Conservation (phyloP, 2,888 invertebrate species). For the Dioctria rufipes region DNA sequence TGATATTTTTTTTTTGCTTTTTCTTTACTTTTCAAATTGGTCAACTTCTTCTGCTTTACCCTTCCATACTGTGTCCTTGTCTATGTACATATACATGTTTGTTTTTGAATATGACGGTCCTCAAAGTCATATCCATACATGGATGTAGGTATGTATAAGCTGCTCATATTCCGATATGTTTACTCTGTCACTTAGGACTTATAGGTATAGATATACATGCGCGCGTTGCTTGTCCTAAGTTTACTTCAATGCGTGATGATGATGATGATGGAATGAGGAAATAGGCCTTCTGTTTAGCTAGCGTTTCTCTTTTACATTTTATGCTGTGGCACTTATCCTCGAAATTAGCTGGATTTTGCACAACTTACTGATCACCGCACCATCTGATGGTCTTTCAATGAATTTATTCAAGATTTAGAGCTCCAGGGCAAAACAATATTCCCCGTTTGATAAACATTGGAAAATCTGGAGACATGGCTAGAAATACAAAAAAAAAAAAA, state of each 20-base stretch:
- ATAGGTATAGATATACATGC: not conserved
- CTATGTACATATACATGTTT: not conserved
- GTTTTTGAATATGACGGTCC: not conserved
- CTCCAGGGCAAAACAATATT: not conserved
- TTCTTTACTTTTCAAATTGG: not conserved
- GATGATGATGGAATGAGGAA: not conserved
- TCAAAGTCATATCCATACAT: not conserved
- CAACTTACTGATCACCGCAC: not conserved
- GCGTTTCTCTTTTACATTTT: not conserved
- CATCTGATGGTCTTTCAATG: not conserved
- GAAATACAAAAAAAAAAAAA: not conserved
- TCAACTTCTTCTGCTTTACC: not conserved
- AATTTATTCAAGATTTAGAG: not conserved
- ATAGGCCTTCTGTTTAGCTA: slow-evolving; percentile 4
- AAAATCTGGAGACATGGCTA: not conserved
- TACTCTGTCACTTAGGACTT: not conserved
- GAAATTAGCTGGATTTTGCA: not conserved
- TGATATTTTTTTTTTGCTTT: not conserved
- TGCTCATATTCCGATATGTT: not conserved
- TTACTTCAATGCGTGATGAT: not conserved
- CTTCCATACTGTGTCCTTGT: not conserved
- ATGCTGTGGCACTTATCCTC: not conserved
- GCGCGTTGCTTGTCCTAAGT: not conserved
- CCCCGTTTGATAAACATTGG: not conserved
- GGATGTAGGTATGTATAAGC: too few species aligned